Percentiles rank a stretch among this genome's conserved stretches.
These are phyloP conservation scores for Belgica antarctica DNA, from an alignment of 2,888 invertebrate genomes.

Conservation along the genomic window DNA sequence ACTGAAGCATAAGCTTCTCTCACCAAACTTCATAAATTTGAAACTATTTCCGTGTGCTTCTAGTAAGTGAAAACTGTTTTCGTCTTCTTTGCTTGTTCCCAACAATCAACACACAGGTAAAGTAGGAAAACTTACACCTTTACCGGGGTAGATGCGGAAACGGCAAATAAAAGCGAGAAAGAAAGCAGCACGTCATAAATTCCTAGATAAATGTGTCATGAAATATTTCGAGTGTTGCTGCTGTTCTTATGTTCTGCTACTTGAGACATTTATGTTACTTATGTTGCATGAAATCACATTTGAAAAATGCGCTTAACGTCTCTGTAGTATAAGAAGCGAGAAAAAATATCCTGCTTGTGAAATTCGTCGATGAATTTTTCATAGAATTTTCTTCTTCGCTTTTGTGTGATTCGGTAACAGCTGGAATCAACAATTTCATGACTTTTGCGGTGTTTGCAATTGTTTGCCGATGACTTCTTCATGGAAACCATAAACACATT, in stretches of 20 bases:
- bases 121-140: slow-evolving; percentile 9
- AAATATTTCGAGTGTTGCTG: slow-evolving; percentile 23
- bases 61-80: slow-evolving; percentile 37
- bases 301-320: slow-evolving; percentile 30
- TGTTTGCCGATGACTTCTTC: background rate
- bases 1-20: slow-evolving; percentile 14
- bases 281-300: slow-evolving; percentile 21
- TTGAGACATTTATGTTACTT: slow-evolving; percentile 31
- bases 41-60: slow-evolving; percentile 40
- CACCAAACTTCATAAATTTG: slow-evolving; percentile 36
- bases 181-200: slow-evolving; percentile 35
- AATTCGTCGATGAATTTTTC: slow-evolving; percentile 20
- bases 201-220: slow-evolving; percentile 8
- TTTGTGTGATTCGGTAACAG: slow-evolving; percentile 18
- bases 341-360: background rate
- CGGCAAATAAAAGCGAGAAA: slow-evolving; percentile 8
- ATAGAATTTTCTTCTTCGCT: background rate
- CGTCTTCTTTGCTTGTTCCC: background rate
- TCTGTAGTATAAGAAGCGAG: background rate
- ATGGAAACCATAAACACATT: too few relatives aligned
- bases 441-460: background rate
- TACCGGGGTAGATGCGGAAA: background rate
- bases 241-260: background rate
- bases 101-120: too few relatives aligned
- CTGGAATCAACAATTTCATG: slow-evolving; percentile 11